Percentiles rank a stretch among this genome's conserved stretches.
Evolutionary conservation across 1,140 invertebrate genomes (phyloP).

Genomic region (Palaemon carinicauda): DNA sequence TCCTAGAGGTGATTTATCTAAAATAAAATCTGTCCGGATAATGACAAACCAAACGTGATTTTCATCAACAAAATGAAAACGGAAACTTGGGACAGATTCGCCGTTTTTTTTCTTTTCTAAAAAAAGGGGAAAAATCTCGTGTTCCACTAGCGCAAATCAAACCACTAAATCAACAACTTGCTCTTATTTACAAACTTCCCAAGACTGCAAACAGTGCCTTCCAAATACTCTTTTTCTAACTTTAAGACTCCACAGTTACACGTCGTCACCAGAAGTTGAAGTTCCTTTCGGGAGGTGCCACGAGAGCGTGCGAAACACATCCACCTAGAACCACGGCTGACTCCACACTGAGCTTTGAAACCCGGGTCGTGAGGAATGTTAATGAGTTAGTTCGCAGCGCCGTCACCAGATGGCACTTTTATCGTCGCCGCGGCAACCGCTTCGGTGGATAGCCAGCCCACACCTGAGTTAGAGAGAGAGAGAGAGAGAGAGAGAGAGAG

Average conservation of each 20-base stretch:
- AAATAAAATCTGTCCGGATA: no score
- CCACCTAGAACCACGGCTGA: constrained; percentile 36
- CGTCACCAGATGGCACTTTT: constrained; percentile 45
- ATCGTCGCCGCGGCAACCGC: constrained; percentile 20
- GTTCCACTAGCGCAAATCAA: no score
- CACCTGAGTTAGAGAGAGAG: constrained; percentile 12
- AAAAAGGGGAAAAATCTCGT: no score
- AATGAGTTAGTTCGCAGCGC: constrained; percentile 45
- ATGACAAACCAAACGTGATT: no score
- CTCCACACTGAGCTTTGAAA: constrained; percentile 37
- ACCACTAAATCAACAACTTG: no score
- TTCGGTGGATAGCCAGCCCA: constrained; percentile 19
- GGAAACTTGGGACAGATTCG: no score
- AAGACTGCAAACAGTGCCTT: neutral
- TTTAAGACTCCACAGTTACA: neutral
- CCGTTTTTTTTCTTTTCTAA: no score
- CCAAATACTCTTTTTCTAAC: neutral
- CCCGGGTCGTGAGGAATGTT: constrained; percentile 43
- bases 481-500: neutral
- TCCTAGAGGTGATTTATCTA: no score
- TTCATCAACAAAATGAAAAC: no score
- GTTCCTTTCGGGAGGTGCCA: neutral
- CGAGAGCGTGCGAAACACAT: constrained; percentile 8
- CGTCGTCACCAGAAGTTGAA: neutral
- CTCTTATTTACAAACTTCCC: no score